These are phyloP conservation scores for Drosophila tripunctata DNA, from an alignment of 2,888 invertebrate species.

Conservation along the genomic window DNA sequence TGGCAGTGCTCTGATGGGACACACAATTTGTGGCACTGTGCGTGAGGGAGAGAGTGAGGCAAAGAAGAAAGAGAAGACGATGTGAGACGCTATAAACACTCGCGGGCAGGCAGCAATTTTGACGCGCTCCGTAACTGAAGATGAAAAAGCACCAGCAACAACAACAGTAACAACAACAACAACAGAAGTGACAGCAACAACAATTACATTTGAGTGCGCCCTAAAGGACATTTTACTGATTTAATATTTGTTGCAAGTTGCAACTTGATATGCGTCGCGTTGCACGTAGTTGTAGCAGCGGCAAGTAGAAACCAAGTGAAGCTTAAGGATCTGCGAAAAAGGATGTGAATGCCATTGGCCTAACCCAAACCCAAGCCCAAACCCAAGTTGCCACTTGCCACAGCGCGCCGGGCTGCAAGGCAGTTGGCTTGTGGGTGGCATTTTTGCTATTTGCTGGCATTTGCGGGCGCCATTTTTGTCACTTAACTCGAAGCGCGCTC, in stretches of 20 bases:
- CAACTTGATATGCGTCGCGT: conserved; percentile 72
- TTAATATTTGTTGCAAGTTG: conserved; percentile 78
- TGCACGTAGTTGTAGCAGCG: conserved; percentile 53
- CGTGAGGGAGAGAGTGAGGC: conserved; percentile 7
- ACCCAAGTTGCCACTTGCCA: conserved; percentile 7
- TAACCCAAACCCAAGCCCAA: conserved; percentile 6
- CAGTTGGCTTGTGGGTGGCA: not conserved
- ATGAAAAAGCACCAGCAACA: conserved; percentile 41
- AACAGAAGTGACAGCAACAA: conserved; percentile 41
- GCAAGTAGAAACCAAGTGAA: conserved; percentile 19
- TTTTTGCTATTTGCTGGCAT: conserved; percentile 9
- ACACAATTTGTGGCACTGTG: conserved; percentile 33
- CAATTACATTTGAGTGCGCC: conserved; percentile 75
- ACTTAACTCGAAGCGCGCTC: conserved; percentile 72
- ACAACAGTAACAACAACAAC: conserved; percentile 1
- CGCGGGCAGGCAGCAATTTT: conserved; percentile 72
- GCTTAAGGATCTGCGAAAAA: conserved; percentile 52
- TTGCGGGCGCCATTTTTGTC: conserved; percentile 55
- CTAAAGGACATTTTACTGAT: conserved; percentile 77
- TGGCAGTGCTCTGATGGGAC: not conserved
- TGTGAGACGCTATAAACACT: conserved; percentile 61
- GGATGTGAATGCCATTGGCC: conserved; percentile 29
- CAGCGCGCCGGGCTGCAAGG: not conserved
- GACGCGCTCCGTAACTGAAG: conserved; percentile 66
- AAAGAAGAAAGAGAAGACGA: not conserved